A percentile compares a stretch with the other conserved stretches of the same genome.
Evolutionary conservation across 2,797 vertebrate species (phyloP).

Genomic region (Urocyon cinereoargenteus): DNA sequence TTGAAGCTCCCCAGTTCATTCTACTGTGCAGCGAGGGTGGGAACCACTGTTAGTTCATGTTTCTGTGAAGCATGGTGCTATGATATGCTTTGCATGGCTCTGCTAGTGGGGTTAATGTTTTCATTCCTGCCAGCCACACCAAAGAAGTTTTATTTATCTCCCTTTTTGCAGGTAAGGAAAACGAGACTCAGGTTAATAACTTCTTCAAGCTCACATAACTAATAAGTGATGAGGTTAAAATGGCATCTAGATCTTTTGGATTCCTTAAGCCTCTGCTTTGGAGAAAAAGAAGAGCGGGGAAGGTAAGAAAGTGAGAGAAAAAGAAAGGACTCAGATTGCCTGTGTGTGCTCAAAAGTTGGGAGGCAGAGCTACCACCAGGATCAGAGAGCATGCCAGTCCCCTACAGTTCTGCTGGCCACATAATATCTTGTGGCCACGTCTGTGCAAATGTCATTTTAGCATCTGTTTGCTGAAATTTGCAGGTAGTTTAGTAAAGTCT

Average conservation of each 20-base stretch:
- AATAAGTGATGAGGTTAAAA: not conserved
- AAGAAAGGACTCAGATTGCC: not conserved
- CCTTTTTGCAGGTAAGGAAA: not conserved
- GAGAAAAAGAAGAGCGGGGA: not conserved
- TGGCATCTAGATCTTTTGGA: not conserved
- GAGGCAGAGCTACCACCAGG: not conserved
- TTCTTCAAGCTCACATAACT: not conserved
- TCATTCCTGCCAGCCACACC: not conserved
- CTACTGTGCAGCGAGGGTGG: not conserved
- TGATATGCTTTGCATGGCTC: not conserved
- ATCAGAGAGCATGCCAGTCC: not conserved
- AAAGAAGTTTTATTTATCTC: not conserved
- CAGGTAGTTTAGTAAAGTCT: not conserved
- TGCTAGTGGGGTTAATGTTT: not conserved
- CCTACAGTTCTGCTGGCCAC: not conserved
- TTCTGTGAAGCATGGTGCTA: not conserved
- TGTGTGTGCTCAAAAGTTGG: not conserved
- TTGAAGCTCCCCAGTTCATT: not conserved
- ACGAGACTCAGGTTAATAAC: not conserved
- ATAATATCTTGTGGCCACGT: not conserved
- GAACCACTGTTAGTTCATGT: not conserved
- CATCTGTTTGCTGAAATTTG: constrained; percentile 22
- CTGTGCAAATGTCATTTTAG: not conserved
- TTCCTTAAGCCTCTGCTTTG: not conserved
- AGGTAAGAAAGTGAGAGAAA: not conserved